Evolutionary conservation across 2,113 vertebrate genomes (phyloP).

Genomic region (Solea solea): DNA sequence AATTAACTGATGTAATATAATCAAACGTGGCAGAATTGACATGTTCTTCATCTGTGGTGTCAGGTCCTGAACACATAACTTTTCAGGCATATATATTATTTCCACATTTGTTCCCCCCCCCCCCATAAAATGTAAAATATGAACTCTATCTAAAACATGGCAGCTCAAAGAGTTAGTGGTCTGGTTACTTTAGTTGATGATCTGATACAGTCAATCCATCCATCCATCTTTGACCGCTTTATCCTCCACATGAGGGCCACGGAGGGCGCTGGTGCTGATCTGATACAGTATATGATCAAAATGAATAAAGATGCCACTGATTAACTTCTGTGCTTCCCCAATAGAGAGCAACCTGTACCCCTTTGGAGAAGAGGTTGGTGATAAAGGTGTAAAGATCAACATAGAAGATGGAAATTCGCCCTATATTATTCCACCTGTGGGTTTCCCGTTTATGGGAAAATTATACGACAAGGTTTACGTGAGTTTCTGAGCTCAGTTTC

Average conservation of each 20-base stretch:
- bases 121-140: no score
- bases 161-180: not conserved
- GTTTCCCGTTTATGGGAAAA: conserved; percentile 81
- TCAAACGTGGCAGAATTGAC: no score
- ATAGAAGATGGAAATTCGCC: conserved; percentile 82
- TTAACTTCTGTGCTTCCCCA: conserved; percentile 30
- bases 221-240: no score
- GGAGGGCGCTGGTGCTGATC: not conserved
- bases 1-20: no score
- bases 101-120: no score
- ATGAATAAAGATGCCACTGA: not conserved
- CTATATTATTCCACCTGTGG: conserved; percentile 78
- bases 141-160: no score
- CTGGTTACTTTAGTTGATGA: not conserved
- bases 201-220: not conserved
- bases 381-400: conserved; percentile 65
- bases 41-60: no score
- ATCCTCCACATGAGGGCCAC: no score
- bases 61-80: no score
- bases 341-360: conserved; percentile 81
- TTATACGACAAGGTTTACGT: conserved; percentile 81
- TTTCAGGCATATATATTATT: no score
- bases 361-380: conserved; percentile 79
- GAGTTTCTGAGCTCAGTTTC: conserved; percentile 57
- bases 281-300: no score